Evolutionary conservation across 2,113 vertebrate species (phyloP).

Genomic region (Gallinago paraguaiae): DNA sequence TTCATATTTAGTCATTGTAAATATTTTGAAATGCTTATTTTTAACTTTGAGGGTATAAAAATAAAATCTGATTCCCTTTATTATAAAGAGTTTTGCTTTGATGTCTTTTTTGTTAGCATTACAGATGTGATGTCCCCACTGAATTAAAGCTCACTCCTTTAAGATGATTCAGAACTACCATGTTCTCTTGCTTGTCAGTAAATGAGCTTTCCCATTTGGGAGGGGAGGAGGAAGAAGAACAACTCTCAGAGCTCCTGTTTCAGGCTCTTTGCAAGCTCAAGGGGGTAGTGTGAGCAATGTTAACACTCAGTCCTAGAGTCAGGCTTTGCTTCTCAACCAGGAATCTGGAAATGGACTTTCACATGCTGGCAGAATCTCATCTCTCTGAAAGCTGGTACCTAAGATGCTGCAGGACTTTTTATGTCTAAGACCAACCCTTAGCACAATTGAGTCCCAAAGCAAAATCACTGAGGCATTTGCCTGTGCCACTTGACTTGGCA

Average conservation of each 20-base stretch:
- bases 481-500: neutral
- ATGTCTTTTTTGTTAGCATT: neutral
- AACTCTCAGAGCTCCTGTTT: neutral
- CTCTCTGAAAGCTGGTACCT: neutral
- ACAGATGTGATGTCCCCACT: neutral
- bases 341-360: neutral
- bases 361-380: neutral
- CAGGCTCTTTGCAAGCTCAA: neutral
- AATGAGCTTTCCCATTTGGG: neutral
- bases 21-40: slow-evolving; percentile 83
- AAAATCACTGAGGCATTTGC: neutral
- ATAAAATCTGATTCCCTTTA: slow-evolving; percentile 74
- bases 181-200: neutral
- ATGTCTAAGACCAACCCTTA: neutral
- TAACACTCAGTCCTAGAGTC: neutral
- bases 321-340: neutral
- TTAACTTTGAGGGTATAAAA: slow-evolving; percentile 78
- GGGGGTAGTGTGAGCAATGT: neutral
- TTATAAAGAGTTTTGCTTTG: slow-evolving; percentile 28
- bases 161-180: neutral
- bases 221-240: neutral
- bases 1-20: slow-evolving; percentile 80
- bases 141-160: neutral
- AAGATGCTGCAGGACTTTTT: neutral
- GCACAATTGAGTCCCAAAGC: neutral